phyloP scores from a whole-genome alignment of 2,797 vertebrate genomes.

The Momotus momota region DNA sequence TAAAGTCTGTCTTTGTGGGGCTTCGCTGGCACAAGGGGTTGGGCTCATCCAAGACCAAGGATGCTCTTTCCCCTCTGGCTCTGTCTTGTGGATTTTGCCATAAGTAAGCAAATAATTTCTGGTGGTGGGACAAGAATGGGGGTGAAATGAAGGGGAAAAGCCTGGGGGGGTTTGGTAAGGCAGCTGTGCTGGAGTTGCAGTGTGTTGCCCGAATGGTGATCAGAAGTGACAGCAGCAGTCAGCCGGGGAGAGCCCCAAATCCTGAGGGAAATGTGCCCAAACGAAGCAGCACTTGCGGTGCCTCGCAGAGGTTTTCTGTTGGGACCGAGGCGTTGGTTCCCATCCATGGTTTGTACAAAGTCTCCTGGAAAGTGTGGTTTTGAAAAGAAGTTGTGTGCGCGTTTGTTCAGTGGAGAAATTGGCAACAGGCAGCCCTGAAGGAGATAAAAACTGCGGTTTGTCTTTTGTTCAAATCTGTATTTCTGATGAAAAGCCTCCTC shows the following conservation, averaged over 20 bases:
- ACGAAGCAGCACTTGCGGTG: background rate
- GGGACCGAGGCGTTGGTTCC: background rate
- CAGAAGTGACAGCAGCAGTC: background rate
- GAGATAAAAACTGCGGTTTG: conserved; percentile 5
- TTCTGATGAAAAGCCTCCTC: background rate
- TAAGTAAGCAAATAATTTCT: background rate
- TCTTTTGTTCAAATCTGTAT: background rate
- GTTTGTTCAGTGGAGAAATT: background rate
- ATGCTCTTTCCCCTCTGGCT: background rate
- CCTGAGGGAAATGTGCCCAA: background rate
- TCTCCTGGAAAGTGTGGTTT: background rate
- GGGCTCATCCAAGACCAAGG: background rate
- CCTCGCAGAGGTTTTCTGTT: background rate
- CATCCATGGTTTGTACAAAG: background rate
- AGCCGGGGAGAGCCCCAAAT: background rate
- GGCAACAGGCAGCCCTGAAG: background rate
- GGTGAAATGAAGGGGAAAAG: background rate
- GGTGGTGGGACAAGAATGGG: background rate
- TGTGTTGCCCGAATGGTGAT: background rate
- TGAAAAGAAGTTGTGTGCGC: background rate
- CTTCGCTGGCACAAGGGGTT: background rate
- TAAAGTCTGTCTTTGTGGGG: background rate
- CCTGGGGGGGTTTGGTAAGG: background rate
- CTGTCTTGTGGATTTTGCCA: background rate
- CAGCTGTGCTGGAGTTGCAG: background rate